Evolutionary conservation across 2,113 vertebrate species (phyloP).

Genomic region (Saiga tatarica): DNA sequence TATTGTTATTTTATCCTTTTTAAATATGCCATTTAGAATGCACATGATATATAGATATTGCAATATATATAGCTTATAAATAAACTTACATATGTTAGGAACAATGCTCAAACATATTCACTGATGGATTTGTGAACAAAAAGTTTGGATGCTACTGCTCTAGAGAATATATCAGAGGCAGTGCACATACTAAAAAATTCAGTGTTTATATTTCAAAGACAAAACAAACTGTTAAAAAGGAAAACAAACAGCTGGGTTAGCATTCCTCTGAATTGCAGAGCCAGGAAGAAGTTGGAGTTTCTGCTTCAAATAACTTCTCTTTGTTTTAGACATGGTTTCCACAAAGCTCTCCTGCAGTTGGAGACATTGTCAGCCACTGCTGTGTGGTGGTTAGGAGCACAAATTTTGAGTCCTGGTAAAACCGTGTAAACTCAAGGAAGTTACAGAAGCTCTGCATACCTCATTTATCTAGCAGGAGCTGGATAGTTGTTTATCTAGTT

Average conservation of each 20-base stretch:
- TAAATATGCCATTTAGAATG: background rate
- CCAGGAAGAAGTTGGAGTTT: background rate
- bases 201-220: conserved; percentile 45
- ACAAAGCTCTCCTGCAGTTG: background rate
- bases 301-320: conserved; percentile 36
- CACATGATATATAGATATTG: background rate
- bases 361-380: background rate
- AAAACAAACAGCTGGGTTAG: background rate
- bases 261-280: background rate
- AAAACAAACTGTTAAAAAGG: conserved; percentile 22
- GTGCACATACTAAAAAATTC: background rate
- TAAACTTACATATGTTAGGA: background rate
- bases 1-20: background rate
- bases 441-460: background rate
- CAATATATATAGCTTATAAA: background rate
- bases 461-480: background rate
- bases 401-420: background rate
- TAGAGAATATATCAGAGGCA: background rate
- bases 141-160: background rate
- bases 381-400: background rate
- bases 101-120: background rate
- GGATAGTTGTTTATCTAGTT: background rate
- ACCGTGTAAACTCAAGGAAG: background rate
- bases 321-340: conserved; percentile 21
- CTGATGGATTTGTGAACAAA: background rate